A percentile compares a stretch with the other conserved stretches of the same genome.
These are phyloP conservation scores for Sapayoa aenigma DNA, from an alignment of 2,113 vertebrate genomes.

Conservation along the genomic window DNA sequence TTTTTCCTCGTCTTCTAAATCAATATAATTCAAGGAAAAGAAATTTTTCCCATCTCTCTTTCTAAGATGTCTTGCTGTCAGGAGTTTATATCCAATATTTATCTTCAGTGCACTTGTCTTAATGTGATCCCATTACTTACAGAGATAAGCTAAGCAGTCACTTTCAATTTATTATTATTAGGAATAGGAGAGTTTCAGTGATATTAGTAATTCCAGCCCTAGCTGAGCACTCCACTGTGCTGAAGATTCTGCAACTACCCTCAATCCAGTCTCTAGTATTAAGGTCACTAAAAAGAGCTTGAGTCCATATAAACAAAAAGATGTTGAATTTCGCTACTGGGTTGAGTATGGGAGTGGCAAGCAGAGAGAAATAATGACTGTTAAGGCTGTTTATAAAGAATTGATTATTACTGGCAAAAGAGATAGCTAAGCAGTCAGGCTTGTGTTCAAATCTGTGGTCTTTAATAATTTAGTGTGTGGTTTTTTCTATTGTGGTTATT, in stretches of 20 bases:
- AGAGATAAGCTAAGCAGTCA: conserved; percentile 30
- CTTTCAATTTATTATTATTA: conserved; percentile 49
- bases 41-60: conserved; percentile 20
- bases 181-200: neutral
- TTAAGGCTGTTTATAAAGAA: neutral
- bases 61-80: conserved; percentile 23
- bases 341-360: accelerated
- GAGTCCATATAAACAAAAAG: neutral
- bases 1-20: neutral
- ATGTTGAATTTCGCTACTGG: neutral
- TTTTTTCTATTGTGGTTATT: neutral
- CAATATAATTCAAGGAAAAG: neutral
- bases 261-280: neutral
- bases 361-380: neutral
- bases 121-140: conserved; percentile 53
- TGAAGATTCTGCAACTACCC: neutral
- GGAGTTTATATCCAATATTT: conserved; percentile 54
- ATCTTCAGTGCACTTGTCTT: conserved; percentile 42
- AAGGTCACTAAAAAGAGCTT: neutral
- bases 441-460: neutral
- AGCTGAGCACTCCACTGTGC: neutral
- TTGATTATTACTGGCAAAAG: neutral
- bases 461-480: neutral
- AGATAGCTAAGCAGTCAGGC: neutral
- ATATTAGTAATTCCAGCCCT: neutral